Evolutionary conservation across 2,113 vertebrate species (phyloP).

Genomic region (Orientallactaga bullata): DNA sequence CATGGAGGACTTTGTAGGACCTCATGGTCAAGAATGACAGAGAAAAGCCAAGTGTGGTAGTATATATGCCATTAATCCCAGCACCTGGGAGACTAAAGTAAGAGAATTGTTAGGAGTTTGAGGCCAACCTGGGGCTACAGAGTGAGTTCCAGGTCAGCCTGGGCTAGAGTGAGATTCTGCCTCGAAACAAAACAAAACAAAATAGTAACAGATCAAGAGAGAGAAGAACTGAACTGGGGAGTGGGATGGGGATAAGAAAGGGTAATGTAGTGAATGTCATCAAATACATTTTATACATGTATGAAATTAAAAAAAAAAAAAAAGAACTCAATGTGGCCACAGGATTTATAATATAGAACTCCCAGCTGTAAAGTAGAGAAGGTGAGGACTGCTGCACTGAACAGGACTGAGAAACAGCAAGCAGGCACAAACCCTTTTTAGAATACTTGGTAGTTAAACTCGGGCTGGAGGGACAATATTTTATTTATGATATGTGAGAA

Average conservation of each 20-base stretch:
- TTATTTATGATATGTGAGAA: background rate
- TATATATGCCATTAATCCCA: no score
- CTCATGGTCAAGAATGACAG: no score
- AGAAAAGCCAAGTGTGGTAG: no score
- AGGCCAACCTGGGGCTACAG: no score
- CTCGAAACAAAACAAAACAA: background rate
- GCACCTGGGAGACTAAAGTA: no score
- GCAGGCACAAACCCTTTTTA: background rate
- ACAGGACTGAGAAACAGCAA: no score
- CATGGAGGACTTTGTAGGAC: background rate
- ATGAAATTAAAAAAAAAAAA: no score
- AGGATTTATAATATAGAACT: background rate
- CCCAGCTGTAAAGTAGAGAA: background rate
- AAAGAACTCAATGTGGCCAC: no score
- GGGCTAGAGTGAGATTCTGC: background rate
- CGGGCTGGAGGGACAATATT: fast-evolving
- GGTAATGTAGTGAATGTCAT: no score
- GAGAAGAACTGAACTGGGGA: background rate
- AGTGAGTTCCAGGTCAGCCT: background rate
- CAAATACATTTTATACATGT: no score
- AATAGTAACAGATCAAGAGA: background rate
- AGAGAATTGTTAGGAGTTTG: no score
- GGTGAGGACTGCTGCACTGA: background rate
- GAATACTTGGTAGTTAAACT: background rate
- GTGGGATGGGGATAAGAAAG: no score